A percentile compares a stretch with the other conserved stretches of the same genome.
These are phyloP conservation scores for Tetranychus truncatus DNA, from an alignment of 2,888 invertebrate species.

Conservation along the genomic window DNA sequence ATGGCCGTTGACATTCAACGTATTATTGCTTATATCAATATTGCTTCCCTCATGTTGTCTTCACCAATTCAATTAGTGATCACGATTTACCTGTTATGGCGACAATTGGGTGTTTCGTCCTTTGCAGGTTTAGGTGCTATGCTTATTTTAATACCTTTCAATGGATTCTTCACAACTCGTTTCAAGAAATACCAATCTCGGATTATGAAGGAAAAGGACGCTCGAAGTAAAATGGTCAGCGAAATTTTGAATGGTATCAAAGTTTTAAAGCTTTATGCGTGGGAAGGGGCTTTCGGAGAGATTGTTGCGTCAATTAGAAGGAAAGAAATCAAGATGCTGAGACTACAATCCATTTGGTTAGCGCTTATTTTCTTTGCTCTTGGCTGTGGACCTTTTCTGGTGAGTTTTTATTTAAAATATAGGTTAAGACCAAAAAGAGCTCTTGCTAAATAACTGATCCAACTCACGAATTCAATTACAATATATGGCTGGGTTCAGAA, in stretches of 20 bases:
- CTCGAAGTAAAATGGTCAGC: conserved; percentile 76
- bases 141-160: conserved; percentile 35
- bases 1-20: conserved; percentile 38
- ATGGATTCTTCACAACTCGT: conserved; percentile 29
- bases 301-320: conserved; percentile 67
- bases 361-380: conserved; percentile 81
- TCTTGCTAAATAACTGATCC: conserved; percentile 22
- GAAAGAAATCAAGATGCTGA: conserved; percentile 68
- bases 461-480: no score
- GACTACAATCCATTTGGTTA: conserved; percentile 66
- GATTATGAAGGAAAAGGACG: conserved; percentile 72
- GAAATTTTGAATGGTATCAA: conserved; percentile 82
- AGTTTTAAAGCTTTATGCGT: conserved; percentile 75
- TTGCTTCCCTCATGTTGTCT: conserved; percentile 33
- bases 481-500: no score
- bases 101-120: conserved; percentile 29
- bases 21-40: conserved; percentile 32
- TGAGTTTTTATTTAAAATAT: conserved; percentile 36
- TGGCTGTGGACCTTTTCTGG: conserved; percentile 57
- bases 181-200: conserved; percentile 42
- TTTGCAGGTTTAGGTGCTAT: conserved; percentile 39
- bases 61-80: conserved; percentile 31
- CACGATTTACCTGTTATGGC: conserved; percentile 26
- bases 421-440: no score
- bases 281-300: conserved; percentile 78